Percentiles rank a stretch among this genome's conserved stretches.
These are phyloP conservation scores for Tetrao urogallus DNA, from an alignment of 2,113 vertebrate species.

Conservation along the genomic window DNA sequence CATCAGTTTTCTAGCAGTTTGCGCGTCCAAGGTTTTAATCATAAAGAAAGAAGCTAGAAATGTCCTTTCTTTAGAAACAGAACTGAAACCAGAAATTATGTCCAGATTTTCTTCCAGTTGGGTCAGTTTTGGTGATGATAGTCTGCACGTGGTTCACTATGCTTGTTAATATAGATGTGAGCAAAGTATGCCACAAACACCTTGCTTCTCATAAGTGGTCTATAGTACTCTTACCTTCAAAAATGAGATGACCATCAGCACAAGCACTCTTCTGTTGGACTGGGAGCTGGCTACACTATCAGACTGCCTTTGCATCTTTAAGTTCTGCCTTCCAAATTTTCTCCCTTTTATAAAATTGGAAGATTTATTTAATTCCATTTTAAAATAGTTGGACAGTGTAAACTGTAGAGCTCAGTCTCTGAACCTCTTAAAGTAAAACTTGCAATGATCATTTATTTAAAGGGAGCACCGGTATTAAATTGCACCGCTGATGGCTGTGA, in stretches of 20 bases:
- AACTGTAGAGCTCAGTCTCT: not conserved
- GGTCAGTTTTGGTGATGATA: not conserved
- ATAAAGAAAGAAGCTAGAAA: slow-evolving; percentile 51
- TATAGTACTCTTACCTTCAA: not conserved
- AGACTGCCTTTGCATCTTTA: not conserved
- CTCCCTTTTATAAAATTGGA: not conserved
- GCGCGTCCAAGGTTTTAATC: not conserved
- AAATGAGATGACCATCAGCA: not conserved
- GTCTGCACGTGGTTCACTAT: not conserved
- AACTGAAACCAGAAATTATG: not conserved
- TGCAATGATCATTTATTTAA: not conserved
- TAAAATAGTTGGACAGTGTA: not conserved
- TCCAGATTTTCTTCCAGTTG: not conserved
- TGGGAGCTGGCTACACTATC: not conserved
- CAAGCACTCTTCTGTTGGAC: not conserved
- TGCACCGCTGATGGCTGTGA: not conserved
- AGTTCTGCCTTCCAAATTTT: not conserved
- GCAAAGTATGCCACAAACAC: not conserved
- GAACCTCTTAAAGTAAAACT: not conserved
- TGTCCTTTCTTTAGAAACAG: slow-evolving; percentile 23
- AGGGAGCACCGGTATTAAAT: not conserved
- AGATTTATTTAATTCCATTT: not conserved
- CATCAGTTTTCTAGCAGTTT: slow-evolving; percentile 68
- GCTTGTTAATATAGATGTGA: not conserved
- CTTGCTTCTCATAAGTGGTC: not conserved